Base-by-base conservation (phyloP, 2,113 vertebrate genomes). In the Sapayoa aenigma region DNA sequence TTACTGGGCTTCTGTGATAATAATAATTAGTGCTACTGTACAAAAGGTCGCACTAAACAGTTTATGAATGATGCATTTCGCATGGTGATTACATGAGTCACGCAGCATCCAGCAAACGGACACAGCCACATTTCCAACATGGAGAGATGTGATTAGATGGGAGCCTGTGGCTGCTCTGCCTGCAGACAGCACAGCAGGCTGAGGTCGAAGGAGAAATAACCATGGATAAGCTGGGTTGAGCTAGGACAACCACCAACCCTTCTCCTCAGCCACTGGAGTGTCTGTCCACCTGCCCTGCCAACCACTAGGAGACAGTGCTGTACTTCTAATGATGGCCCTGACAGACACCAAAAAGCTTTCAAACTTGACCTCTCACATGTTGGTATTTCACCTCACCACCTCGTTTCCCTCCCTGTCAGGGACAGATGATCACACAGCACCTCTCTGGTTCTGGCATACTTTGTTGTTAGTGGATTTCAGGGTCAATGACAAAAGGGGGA, bases 21-120 rank as follows among this genome's bases (percentile, higher is more conserved):
- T 98, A 98, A 99, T 99, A 99, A 99, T 99, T 98, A 99, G 98
- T 98, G 98, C 96, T 98, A 98, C 98, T 97, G 97, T 98, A 98
- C 97, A 98, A 98, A 99, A 99, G 99, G 98, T 99, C 98, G 56
- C 35, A 65, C 98, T 98, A 98, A 98, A 98, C 98, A 98, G 98
- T 99, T 99, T 98, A 98, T 98, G 98, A 98, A 98, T 97, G 96
- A 98, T 98, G 97, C 97, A 76, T 96, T 97, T 98, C 87, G 96
- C 98, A 98, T 97, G 96, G 97, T 77, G 97, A 98, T 98, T 98
- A 96, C 93, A 95, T 89, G 95, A 97, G 87, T 96, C 96, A 93
- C 5, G 23, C 84, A 66, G 90, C 96, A 94, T 2, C 81, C 95
- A 93, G 93, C 90, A 59, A 91, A 95, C 2, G 39, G 90, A 91